These are phyloP conservation scores for Pagetopsis macropterus DNA, from an alignment of 2,797 vertebrate species.

Conservation along the genomic window DNA sequence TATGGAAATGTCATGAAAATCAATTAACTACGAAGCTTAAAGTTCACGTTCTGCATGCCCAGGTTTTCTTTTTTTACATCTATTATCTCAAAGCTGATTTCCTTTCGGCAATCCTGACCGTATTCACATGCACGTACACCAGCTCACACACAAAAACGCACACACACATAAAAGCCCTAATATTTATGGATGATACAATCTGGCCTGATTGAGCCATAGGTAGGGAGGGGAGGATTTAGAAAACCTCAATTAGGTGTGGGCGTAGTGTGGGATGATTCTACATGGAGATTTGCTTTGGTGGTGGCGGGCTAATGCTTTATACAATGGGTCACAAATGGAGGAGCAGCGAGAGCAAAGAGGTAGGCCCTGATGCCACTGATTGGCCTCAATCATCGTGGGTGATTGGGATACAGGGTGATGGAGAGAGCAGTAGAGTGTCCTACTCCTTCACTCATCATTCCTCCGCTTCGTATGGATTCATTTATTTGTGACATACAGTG, in stretches of 20 bases:
- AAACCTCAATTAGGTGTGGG: conserved; percentile 62
- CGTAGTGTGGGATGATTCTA: conserved; percentile 36
- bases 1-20: conserved; percentile 60
- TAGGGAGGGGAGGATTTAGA: conserved; percentile 56
- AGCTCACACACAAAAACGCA: conserved; percentile 8
- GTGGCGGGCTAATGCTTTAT: conserved; percentile 54
- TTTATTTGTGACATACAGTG: conserved; percentile 53
- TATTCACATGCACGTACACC: background rate
- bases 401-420: conserved; percentile 68
- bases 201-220: conserved; percentile 60
- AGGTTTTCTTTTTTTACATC: conserved; percentile 22
- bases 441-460: conserved; percentile 20
- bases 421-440: conserved; percentile 32
- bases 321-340: conserved; percentile 64
- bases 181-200: conserved; percentile 70
- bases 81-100: conserved; percentile 32
- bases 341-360: conserved; percentile 49
- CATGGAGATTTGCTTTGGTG: conserved; percentile 44
- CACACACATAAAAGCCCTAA: conserved; percentile 20
- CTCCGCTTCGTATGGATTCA: conserved; percentile 40
- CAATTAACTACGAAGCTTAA: conserved; percentile 45
- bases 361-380: conserved; percentile 61
- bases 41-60: conserved; percentile 35
- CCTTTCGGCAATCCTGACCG: conserved; percentile 10
- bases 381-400: conserved; percentile 70